phyloP scores from a whole-genome alignment of 1,140 invertebrate genomes.

The Choristoneura fumiferana region DNA sequence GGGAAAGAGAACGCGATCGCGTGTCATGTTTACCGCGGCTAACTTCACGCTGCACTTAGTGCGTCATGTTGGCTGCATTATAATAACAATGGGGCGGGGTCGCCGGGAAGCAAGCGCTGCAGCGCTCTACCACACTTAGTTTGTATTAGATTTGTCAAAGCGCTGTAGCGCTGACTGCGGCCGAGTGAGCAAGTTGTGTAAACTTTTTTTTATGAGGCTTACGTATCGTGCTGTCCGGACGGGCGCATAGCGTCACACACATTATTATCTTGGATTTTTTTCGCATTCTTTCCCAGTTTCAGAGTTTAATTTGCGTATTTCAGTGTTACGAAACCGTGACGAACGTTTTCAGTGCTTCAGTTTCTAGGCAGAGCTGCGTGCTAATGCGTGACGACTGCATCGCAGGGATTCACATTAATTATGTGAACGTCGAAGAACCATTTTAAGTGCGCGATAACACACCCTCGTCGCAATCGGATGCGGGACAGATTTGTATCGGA shows the following conservation, averaged over 20 bases:
- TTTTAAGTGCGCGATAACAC: constrained; percentile 65
- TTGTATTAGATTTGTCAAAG: constrained; percentile 22
- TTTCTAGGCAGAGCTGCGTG: constrained; percentile 28
- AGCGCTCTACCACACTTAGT: no score
- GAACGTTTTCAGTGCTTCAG: constrained; percentile 6
- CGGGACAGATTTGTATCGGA: constrained; percentile 17
- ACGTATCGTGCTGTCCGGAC: constrained; percentile 59
- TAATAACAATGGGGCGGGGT: constrained; percentile 70
- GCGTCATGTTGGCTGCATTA: constrained; percentile 74
- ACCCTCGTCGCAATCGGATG: constrained; percentile 40
- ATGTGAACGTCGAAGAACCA: constrained; percentile 67
- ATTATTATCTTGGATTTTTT: constrained; percentile 45
- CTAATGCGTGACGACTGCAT: constrained; percentile 39
- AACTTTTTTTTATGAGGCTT: constrained; percentile 68
- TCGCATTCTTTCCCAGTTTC: constrained; percentile 27
- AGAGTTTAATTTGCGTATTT: background rate
- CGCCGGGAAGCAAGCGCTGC: constrained; percentile 29
- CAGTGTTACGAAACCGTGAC: background rate
- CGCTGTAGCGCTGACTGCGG: constrained; percentile 30
- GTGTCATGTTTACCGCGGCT: constrained; percentile 25
- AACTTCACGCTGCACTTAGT: constrained; percentile 53
- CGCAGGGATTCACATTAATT: constrained; percentile 68
- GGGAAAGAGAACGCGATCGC: background rate
- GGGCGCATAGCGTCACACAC: constrained; percentile 38
- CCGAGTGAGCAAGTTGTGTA: constrained; percentile 52